Percentiles rank a stretch among this genome's conserved stretches.
Conservation (phyloP, 2,113 vertebrate genomes). For the Anolis carolinensis region DNA sequence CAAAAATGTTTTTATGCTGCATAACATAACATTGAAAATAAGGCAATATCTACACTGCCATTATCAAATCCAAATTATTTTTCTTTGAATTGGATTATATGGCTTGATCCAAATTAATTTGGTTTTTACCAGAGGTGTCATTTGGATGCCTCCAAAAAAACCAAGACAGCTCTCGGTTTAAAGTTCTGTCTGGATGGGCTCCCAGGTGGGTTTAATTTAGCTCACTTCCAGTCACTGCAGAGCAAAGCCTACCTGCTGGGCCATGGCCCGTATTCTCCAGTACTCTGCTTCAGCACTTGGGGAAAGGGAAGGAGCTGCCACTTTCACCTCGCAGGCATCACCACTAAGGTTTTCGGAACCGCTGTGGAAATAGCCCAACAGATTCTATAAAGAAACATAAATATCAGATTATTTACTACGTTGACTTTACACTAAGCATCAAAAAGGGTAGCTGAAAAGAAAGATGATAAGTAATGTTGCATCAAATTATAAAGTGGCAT, state of each 20-base stretch:
- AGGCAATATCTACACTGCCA: too few species aligned
- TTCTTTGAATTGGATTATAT: too few species aligned
- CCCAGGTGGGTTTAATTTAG: neutral
- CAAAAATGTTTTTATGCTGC: neutral
- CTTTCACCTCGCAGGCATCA: constrained; percentile 97
- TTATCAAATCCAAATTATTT: too few species aligned
- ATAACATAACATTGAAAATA: too few species aligned
- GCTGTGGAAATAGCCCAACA: constrained; percentile 93
- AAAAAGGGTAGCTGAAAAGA: neutral
- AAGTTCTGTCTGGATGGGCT: neutral
- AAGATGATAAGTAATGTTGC: neutral
- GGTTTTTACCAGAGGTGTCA: too few species aligned
- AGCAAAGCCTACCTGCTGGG: constrained; percentile 86
- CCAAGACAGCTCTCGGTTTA: neutral
- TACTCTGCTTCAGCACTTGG: constrained; percentile 94
- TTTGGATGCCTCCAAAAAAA: neutral
- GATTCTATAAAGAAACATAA: constrained; percentile 80
- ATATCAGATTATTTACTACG: neutral
- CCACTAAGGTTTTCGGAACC: constrained; percentile 91
- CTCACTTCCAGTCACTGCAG: too few species aligned
- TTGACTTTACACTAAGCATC: neutral
- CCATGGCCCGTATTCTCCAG: constrained; percentile 97
- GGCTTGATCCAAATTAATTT: too few species aligned
- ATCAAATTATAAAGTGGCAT: neutral
- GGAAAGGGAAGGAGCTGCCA: constrained; percentile 90